A percentile compares a stretch with the other conserved stretches of the same genome.
These are phyloP conservation scores for Oreocharis arfaki DNA, from an alignment of 2,113 vertebrate species.

Conservation along the genomic window DNA sequence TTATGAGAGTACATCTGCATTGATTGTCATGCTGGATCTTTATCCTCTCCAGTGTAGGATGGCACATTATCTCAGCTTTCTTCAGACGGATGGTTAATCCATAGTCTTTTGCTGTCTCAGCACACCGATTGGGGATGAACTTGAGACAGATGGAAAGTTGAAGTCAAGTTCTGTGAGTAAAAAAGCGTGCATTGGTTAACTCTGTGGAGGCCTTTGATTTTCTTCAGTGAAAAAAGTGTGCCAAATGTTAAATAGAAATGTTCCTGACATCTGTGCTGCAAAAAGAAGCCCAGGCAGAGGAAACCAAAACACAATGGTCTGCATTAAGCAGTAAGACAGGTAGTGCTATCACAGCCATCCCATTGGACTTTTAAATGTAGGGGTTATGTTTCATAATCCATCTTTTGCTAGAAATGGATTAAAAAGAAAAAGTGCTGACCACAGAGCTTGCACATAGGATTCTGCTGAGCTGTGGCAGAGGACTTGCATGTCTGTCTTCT, in stretches of 20 bases:
- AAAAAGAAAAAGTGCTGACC: neutral
- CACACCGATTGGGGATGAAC: conserved; percentile 17
- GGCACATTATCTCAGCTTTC: conserved; percentile 48
- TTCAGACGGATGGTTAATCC: conserved; percentile 54
- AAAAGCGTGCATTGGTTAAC: neutral
- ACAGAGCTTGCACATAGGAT: neutral
- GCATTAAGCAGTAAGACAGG: neutral
- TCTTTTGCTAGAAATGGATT: neutral
- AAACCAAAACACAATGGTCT: neutral
- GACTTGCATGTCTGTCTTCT: neutral
- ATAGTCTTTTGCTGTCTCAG: conserved; percentile 63
- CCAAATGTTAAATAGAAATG: neutral
- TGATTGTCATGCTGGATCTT: conserved; percentile 54
- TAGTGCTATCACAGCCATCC: neutral
- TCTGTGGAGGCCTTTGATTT: conserved; percentile 16
- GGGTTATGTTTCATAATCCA: neutral
- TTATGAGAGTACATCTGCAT: conserved; percentile 57
- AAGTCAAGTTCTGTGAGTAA: conserved; percentile 21
- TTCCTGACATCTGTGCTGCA: neutral
- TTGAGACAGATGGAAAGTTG: conserved; percentile 19
- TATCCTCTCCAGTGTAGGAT: conserved; percentile 37
- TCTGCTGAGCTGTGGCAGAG: neutral
- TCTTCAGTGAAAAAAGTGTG: neutral
- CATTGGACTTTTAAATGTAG: neutral
- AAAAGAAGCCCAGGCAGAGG: neutral